These are phyloP conservation scores for Oryzias sinensis DNA, from an alignment of 2,797 vertebrate species.

Conservation along the genomic window DNA sequence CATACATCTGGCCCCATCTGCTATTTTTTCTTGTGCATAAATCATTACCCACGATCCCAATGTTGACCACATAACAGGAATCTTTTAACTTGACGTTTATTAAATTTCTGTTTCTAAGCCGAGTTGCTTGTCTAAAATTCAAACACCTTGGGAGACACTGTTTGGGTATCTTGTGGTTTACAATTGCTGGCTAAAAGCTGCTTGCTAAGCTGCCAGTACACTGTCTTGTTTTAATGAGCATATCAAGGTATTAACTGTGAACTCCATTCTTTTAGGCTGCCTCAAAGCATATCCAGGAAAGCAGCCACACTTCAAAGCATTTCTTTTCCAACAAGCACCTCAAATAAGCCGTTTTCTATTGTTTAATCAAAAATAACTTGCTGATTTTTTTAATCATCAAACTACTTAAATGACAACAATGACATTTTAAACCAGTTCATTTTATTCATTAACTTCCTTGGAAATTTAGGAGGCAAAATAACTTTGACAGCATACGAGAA, in stretches of 20 bases:
- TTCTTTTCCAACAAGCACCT: neutral
- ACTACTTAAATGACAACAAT: no score
- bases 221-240: conserved; percentile 22
- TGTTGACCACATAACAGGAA: conserved; percentile 6
- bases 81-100: neutral
- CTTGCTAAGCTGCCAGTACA: conserved; percentile 19
- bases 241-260: conserved; percentile 15
- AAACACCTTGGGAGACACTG: neutral
- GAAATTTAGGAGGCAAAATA: no score
- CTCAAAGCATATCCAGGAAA: conserved; percentile 12
- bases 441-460: no score
- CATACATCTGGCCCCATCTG: conserved; percentile 27
- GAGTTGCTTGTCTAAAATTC: neutral
- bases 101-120: neutral
- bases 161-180: conserved; percentile 17
- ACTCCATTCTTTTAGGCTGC: neutral
- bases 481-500: no score
- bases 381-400: neutral
- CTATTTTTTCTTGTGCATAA: conserved; percentile 27
- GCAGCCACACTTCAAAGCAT: conserved; percentile 4
- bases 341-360: neutral
- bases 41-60: conserved; percentile 15
- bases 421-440: no score
- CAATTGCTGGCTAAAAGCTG: conserved; percentile 16
- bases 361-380: neutral